phyloP scores from a whole-genome alignment of 2,113 vertebrate genomes.

The Columbina picui region DNA sequence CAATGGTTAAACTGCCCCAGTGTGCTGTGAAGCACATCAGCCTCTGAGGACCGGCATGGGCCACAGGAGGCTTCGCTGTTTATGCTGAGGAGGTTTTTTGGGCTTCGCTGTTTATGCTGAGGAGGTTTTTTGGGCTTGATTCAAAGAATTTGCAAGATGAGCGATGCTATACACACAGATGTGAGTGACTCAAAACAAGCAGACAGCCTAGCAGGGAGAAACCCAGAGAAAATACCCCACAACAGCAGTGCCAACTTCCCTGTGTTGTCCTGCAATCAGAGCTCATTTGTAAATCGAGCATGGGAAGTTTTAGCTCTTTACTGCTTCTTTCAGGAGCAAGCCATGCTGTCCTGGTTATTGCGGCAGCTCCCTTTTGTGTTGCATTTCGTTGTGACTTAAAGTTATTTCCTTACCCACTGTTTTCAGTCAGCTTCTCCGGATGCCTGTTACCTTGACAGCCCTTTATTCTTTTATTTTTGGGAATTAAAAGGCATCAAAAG shows the following conservation, averaged over 20 bases:
- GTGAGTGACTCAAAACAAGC: neutral
- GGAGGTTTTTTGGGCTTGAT: neutral
- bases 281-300: neutral
- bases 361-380: constrained; percentile 37
- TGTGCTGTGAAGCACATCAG: neutral
- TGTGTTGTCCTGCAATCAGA: neutral
- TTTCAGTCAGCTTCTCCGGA: constrained; percentile 12
- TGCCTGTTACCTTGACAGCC: constrained; percentile 53
- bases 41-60: fast-evolving
- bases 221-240: neutral
- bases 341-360: neutral
- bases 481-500: constrained; percentile 58
- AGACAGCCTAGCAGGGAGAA: neutral
- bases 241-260: neutral
- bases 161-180: neutral
- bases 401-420: constrained; percentile 43
- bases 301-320: constrained; percentile 1
- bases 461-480: constrained; percentile 40
- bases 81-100: neutral
- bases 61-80: neutral
- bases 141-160: neutral
- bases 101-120: neutral
- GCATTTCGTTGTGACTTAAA: constrained; percentile 34
- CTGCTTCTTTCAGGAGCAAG: neutral
- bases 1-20: neutral